A percentile compares a stretch with the other conserved stretches of the same genome.
phyloP scores from a whole-genome alignment of 2,797 vertebrate species.

The Hydrophis major region DNA sequence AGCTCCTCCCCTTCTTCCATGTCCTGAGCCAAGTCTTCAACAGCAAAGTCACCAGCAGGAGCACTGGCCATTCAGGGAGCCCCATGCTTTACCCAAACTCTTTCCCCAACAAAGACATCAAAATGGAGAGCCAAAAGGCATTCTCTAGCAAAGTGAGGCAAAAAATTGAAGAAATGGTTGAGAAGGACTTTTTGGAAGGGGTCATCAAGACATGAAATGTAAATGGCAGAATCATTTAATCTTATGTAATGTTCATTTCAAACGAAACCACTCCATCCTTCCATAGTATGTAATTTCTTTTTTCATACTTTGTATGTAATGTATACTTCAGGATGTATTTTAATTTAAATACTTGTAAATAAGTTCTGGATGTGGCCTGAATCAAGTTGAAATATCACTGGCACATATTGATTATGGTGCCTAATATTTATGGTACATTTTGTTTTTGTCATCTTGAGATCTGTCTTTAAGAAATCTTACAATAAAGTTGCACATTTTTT shows the following conservation, averaged over 20 bases:
- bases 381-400: conserved; percentile 77
- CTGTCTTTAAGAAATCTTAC: conserved; percentile 74
- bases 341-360: conserved; percentile 96
- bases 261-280: conserved; percentile 62
- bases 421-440: conserved; percentile 63
- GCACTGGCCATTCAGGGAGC: conserved; percentile 75
- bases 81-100: conserved; percentile 74
- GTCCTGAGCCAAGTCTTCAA: conserved; percentile 96
- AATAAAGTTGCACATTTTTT: conserved; percentile 74
- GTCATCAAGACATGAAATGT: conserved; percentile 89
- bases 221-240: conserved; percentile 44
- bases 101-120: conserved; percentile 85
- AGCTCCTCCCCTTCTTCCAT: conserved; percentile 96
- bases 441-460: conserved; percentile 70
- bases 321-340: conserved; percentile 83
- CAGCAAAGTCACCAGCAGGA: conserved; percentile 90
- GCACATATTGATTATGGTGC: conserved; percentile 77
- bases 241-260: conserved; percentile 61
- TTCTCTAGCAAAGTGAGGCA: conserved; percentile 93
- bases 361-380: conserved; percentile 84
- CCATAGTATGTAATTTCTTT: conserved; percentile 74
- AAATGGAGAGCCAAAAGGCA: conserved; percentile 91
- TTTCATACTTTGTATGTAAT: conserved; percentile 83
- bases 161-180: conserved; percentile 97
- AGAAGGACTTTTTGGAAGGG: conserved; percentile 97